phyloP scores from a whole-genome alignment of 2,797 vertebrate species.

The Epinephelus awoara region DNA sequence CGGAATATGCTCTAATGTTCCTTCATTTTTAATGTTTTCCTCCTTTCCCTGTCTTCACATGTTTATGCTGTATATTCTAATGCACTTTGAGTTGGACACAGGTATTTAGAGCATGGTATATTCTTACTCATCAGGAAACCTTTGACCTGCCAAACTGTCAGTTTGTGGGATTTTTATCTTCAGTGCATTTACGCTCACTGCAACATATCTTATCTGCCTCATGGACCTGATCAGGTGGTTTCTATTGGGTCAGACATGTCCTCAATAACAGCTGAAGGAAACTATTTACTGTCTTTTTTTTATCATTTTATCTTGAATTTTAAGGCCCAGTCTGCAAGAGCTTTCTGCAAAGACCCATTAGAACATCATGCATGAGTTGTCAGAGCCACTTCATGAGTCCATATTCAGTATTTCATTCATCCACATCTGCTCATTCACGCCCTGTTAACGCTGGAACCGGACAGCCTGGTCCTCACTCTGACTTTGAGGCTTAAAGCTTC shows the following conservation, averaged over 20 bases:
- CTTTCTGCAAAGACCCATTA: neutral
- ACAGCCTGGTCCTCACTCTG: neutral
- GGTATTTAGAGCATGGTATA: neutral
- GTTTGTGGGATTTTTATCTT: neutral
- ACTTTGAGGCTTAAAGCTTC: slow-evolving; percentile 25
- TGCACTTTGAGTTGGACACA: neutral
- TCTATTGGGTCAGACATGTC: neutral
- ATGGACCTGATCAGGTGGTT: neutral
- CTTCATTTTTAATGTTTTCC: neutral
- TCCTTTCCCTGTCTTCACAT: neutral
- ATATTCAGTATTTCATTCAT: neutral
- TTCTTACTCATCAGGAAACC: neutral
- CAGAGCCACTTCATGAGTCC: neutral
- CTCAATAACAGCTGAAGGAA: neutral
- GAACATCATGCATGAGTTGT: neutral
- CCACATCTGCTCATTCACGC: slow-evolving; percentile 7
- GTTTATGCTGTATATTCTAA: neutral
- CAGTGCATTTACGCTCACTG: neutral
- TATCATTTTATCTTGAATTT: neutral
- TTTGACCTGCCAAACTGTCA: slow-evolving; percentile 6
- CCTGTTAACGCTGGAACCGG: neutral
- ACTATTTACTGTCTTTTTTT: neutral
- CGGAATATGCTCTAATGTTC: neutral
- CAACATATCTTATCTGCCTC: neutral
- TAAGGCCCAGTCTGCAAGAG: neutral